Conservation (phyloP, 2,888 invertebrate genomes). For the Nemotelus nigrinus region DNA sequence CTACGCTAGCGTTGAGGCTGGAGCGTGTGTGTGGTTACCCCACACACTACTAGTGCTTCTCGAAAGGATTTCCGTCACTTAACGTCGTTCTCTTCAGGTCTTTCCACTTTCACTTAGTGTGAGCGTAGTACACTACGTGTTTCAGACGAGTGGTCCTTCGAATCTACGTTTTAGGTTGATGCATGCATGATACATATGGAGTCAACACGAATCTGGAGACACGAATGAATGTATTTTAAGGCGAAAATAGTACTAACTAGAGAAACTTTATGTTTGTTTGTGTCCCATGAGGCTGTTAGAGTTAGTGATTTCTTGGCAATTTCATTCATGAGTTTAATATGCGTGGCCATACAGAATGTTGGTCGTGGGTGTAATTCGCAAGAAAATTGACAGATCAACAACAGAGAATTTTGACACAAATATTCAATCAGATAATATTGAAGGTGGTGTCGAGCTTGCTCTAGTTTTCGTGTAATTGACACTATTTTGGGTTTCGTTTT, state of each 20-base stretch:
- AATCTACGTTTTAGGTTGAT: conserved; percentile 38
- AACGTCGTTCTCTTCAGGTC: conserved; percentile 35
- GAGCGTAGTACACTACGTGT: conserved; percentile 13
- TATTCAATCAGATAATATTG: conserved; percentile 16
- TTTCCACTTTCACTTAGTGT: conserved; percentile 39
- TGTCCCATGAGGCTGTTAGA: too few relatives aligned
- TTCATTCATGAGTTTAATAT: conserved; percentile 30
- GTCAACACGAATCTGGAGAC: too few relatives aligned
- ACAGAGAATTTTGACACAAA: not conserved
- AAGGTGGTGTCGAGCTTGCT: conserved; percentile 30
- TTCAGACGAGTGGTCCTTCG: conserved; percentile 34
- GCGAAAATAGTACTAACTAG: too few relatives aligned
- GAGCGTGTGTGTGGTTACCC: not conserved
- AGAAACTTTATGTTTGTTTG: too few relatives aligned
- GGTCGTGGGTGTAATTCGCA: not conserved
- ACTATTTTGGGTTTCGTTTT: not conserved
- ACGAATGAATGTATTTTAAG: too few relatives aligned
- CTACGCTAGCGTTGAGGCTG: too few relatives aligned
- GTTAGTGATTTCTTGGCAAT: not conserved
- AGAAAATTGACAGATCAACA: conserved; percentile 21
- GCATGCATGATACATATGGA: not conserved
- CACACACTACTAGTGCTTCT: conserved; percentile 5
- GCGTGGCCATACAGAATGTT: not conserved
- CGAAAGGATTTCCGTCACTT: conserved; percentile 29
- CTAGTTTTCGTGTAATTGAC: conserved; percentile 37